Conservation (phyloP, 2,797 vertebrate genomes). For the Spheniscus humboldti region DNA sequence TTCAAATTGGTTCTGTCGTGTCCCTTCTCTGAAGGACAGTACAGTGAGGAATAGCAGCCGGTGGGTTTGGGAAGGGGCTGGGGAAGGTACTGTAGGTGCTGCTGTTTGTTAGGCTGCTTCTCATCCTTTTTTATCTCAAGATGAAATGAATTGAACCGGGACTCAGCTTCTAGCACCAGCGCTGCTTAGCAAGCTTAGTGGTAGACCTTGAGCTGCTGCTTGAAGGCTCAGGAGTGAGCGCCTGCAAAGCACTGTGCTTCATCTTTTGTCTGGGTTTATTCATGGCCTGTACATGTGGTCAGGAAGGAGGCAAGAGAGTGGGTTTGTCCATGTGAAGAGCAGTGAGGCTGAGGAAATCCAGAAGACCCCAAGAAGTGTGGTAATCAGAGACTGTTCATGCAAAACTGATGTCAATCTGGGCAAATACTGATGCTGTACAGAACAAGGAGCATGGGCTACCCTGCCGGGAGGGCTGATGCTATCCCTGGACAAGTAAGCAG, state of each 20-base stretch:
- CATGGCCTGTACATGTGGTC: fast-evolving
- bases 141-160: background rate
- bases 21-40: background rate
- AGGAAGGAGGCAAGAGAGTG: background rate
- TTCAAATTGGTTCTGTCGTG: background rate
- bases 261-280: background rate
- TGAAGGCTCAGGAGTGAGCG: background rate
- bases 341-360: background rate
- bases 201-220: background rate
- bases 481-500: background rate
- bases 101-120: background rate
- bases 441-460: background rate
- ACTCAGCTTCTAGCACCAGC: no score
- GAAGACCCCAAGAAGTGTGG: background rate
- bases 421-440: background rate
- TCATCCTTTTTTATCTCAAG: background rate
- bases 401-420: background rate
- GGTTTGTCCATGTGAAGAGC: background rate
- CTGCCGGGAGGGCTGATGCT: background rate
- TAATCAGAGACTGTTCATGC: background rate
- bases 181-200: background rate
- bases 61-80: background rate
- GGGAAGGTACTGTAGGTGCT: background rate
- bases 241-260: background rate
- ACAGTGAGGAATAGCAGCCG: background rate